Base-by-base conservation (phyloP, 2,888 invertebrate genomes). In the Eilema griseolum region DNA sequence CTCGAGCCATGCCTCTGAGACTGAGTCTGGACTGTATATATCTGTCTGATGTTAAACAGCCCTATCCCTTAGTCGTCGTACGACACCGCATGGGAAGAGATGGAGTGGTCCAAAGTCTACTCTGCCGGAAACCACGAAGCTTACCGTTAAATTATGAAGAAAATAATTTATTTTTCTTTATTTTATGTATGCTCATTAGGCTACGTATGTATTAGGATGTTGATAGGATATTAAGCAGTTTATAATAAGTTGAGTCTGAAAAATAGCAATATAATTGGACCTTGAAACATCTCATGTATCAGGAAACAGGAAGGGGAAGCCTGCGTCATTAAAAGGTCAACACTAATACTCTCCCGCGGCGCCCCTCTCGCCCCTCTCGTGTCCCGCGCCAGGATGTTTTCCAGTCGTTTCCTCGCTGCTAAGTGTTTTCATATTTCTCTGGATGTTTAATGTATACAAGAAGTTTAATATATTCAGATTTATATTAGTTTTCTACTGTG, bases 341-440 rank as follows among this genome's bases (percentile, higher is more conserved):
- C 61, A 56, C 61, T 52, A 24, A 60, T 33, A n/a, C 16, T 41
- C 20, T 65, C 66, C 66, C 66, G 66, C 66, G 33, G 66, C 37
- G 33, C 16, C 57, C 12, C 52, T 23, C 56, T 23, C 56, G 28
- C 37, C 14, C 23, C 63, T 37, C 64, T 28, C 14, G 66, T 56
- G 23, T 70, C 23, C 41, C 23, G 61, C 23, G 33, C 24, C 78
- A 76, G 83, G 80, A 80, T 80, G 80, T 80, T 80, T 82, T 75
- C 31, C 63, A 71, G 56, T 61, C 66, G 71, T 31, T 82, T 82
- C 83, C 80, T 72, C 28, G 67, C 68, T 71, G 64, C 64, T 67
- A 56, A 60, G 67, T 80, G 83, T 80, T 80, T 82, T 79, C 61
- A 33, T 75, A 64, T 64, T 52, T 65, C 31, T 5, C 52, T 56